A percentile compares a stretch with the other conserved stretches of the same genome.
phyloP scores from a whole-genome alignment of 2,888 invertebrate genomes.

The Pharmacophagus antenor region DNA sequence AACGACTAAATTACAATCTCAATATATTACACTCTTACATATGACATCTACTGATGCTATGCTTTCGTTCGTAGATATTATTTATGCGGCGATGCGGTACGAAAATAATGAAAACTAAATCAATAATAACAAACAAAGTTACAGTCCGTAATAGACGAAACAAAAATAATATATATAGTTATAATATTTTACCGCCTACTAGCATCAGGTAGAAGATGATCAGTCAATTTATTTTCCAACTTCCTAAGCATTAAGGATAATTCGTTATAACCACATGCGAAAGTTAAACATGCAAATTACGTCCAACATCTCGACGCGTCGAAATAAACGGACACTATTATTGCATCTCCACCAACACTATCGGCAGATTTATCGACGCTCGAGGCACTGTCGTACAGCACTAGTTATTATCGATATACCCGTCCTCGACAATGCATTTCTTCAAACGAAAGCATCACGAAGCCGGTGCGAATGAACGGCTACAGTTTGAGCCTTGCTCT shows the following conservation, averaged over 20 bases:
- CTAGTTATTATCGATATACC: slow-evolving; percentile 41
- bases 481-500: slow-evolving; percentile 68
- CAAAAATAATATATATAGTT: too few species aligned
- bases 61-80: too few species aligned
- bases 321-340: slow-evolving; percentile 22
- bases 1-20: too few species aligned
- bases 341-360: slow-evolving; percentile 10
- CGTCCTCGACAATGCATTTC: slow-evolving; percentile 41
- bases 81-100: too few species aligned
- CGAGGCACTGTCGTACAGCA: slow-evolving; percentile 20
- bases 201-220: too few species aligned
- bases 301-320: slow-evolving; percentile 15
- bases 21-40: too few species aligned
- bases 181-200: too few species aligned
- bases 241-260: neutral
- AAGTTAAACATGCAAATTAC: slow-evolving; percentile 25
- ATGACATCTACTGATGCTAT: too few species aligned
- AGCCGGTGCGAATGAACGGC: slow-evolving; percentile 62
- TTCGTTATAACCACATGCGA: neutral
- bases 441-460: slow-evolving; percentile 52
- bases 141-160: too few species aligned
- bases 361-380: slow-evolving; percentile 26
- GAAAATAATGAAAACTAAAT: too few species aligned
- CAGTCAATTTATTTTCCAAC: neutral
- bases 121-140: too few species aligned